Evolutionary conservation across 2,888 invertebrate species (phyloP), one percentile per base, ranked within the genome.

Genomic region (Luperina testacea): DNA sequence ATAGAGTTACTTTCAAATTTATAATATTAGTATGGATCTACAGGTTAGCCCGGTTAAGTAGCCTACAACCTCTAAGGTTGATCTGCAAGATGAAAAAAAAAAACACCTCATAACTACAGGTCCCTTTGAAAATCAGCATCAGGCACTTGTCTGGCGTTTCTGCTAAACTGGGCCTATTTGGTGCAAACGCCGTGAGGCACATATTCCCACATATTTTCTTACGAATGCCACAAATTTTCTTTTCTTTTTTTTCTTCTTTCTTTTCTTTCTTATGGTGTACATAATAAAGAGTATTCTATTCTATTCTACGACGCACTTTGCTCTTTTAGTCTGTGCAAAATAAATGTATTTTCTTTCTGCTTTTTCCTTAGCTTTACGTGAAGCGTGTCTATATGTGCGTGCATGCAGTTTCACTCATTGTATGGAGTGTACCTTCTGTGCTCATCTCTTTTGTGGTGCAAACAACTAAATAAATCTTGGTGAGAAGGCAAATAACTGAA

Each of bases 391-490:
- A 24, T 42, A 24, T 42, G 42, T 76, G n/a, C 6, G 77, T 13
- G 27, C 13, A 8, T 13, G 27, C 13, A 8, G 0, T 42, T 11
- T 27, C 17, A 9, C 15, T 64, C 0, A 0, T 27, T n/a, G 7
- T 24, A 15, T 20, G 2, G 8, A 53, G 2, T 7, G 0, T 4
- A 27, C 6, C 74, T 82, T 74, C 82, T 59, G 27, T 13, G 5
- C 5, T 0, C 0, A 13, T 27, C 5, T 78, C 1, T 64, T 17
- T 38, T 0, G 17, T 48, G 70, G 2, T 11, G 24, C 15, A 48
- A 24, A 32, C 57, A 75, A 83, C 69, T 27, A 67, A 75, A 77
- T 77, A 83, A 83, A 87, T 84, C 75, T 73, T 59, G 42, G 78
- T 83, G 78, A 53, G 75, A 78, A 87, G 32, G 70, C 65, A 75